A percentile compares a stretch with the other conserved stretches of the same genome.
Conservation (phyloP, 2,888 invertebrate species). For the Eucera pruinosa region DNA sequence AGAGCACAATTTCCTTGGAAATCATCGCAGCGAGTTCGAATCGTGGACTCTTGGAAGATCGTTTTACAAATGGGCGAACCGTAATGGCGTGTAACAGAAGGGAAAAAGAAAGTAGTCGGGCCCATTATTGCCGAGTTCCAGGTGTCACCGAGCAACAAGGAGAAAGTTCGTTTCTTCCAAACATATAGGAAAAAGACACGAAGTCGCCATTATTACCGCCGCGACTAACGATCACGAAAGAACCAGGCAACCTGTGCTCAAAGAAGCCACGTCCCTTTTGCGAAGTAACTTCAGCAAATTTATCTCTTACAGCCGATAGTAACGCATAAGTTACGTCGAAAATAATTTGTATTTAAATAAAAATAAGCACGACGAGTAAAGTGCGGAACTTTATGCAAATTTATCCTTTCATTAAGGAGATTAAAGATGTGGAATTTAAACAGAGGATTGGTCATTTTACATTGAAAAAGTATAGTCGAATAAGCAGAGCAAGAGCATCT, state of each 20-base stretch:
- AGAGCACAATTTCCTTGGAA: not conserved
- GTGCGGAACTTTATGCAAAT: too few relatives aligned
- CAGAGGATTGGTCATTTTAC: too few relatives aligned
- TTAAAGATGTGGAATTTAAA: too few relatives aligned
- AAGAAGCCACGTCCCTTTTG: not conserved
- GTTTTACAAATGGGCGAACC: constrained; percentile 13
- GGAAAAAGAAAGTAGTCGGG: not conserved
- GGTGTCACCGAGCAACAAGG: not conserved
- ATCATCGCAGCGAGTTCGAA: not conserved
- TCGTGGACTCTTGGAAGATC: not conserved
- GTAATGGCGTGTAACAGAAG: constrained; percentile 19
- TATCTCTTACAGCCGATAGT: not conserved
- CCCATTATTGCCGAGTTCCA: constrained; percentile 3
- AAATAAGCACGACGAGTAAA: too few relatives aligned
- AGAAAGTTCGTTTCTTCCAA: too few relatives aligned
- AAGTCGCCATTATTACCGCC: not conserved
- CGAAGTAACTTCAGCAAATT: not conserved
- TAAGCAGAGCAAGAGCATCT: too few relatives aligned
- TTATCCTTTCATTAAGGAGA: too few relatives aligned
- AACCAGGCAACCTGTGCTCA: not conserved
- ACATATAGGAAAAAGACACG: not conserved
- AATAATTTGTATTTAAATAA: not conserved
- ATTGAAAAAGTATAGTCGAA: too few relatives aligned
- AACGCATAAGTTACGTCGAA: not conserved
- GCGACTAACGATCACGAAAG: constrained; percentile 7